These are phyloP conservation scores for Hypolimnas misippus DNA, from an alignment of 2,888 invertebrate genomes.

Conservation along the genomic window DNA sequence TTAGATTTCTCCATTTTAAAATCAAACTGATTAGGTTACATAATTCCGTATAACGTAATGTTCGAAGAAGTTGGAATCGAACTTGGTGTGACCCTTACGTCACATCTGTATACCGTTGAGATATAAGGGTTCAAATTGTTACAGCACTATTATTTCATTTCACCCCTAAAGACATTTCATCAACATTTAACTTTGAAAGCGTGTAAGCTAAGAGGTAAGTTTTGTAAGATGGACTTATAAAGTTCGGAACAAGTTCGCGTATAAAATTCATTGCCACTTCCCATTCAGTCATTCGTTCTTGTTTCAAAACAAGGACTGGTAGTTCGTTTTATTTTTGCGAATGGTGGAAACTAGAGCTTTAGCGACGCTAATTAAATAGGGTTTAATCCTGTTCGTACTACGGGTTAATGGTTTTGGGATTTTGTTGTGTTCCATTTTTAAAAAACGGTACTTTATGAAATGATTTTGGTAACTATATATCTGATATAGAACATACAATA, in stretches of 20 bases:
- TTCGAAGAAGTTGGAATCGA: too few species aligned
- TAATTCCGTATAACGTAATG: too few species aligned
- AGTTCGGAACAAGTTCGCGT: conserved; percentile 32
- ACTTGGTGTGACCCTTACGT: too few species aligned
- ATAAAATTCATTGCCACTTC: conserved; percentile 34
- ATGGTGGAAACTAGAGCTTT: conserved; percentile 13
- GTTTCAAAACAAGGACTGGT: conserved; percentile 24
- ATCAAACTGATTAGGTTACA: too few species aligned
- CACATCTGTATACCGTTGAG: too few species aligned
- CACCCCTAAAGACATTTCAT: conserved; percentile 5
- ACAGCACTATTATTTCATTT: conserved; percentile 5
- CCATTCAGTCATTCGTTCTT: conserved; percentile 20
- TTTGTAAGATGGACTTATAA: conserved; percentile 30
- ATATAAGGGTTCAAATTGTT: neutral
- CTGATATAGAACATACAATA: too few species aligned
- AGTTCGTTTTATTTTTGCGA: conserved; percentile 26
- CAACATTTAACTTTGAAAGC: conserved; percentile 18
- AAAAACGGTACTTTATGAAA: neutral
- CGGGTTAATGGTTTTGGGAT: neutral
- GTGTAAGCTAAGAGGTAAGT: conserved; percentile 27
- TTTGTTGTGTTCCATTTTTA: neutral
- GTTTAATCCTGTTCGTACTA: neutral
- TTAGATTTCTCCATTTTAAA: too few species aligned
- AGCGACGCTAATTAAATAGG: conserved; percentile 9
- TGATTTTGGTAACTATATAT: neutral